Conservation (phyloP, 2,113 vertebrate genomes). For the Polypterus senegalus region DNA sequence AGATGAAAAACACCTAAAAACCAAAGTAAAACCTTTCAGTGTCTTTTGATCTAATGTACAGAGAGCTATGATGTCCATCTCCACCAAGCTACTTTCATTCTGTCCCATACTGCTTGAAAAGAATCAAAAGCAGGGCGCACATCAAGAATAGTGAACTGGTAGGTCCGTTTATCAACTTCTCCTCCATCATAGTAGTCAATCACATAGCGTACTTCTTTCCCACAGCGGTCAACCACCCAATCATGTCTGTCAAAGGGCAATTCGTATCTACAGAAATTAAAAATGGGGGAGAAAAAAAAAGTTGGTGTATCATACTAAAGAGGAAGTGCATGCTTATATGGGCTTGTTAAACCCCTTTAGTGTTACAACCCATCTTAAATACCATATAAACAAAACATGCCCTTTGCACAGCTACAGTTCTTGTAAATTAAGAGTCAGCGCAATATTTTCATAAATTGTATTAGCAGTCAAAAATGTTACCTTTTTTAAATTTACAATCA, state of each 20-base stretch:
- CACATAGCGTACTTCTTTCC: slow-evolving; percentile 79
- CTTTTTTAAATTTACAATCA: too few relatives aligned
- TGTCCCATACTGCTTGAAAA: slow-evolving; percentile 76
- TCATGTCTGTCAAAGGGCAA: slow-evolving; percentile 88
- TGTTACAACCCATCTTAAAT: too few relatives aligned
- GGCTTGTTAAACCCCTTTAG: too few relatives aligned
- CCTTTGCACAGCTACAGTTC: too few relatives aligned
- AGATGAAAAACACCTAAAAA: too few relatives aligned
- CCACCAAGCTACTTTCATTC: slow-evolving; percentile 90
- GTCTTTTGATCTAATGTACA: slow-evolving; percentile 8
- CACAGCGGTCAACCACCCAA: slow-evolving; percentile 87
- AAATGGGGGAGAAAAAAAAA: neutral
- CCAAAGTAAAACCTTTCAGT: slow-evolving; percentile 13
- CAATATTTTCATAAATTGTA: too few relatives aligned
- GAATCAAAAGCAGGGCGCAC: slow-evolving; percentile 86
- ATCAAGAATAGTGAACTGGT: slow-evolving; percentile 82
- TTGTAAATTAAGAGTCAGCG: too few relatives aligned
- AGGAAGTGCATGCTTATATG: too few relatives aligned
- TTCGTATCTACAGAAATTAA: slow-evolving; percentile 61
- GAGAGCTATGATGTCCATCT: slow-evolving; percentile 73
- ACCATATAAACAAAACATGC: too few relatives aligned
- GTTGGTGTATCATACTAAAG: neutral
- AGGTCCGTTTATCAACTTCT: slow-evolving; percentile 57
- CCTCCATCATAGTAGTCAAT: slow-evolving; percentile 93
- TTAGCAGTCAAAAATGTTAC: too few relatives aligned